Percentiles rank a stretch among this genome's conserved stretches.
Conservation (phyloP, 2,113 vertebrate genomes). For the Onychostruthus taczanowskii region DNA sequence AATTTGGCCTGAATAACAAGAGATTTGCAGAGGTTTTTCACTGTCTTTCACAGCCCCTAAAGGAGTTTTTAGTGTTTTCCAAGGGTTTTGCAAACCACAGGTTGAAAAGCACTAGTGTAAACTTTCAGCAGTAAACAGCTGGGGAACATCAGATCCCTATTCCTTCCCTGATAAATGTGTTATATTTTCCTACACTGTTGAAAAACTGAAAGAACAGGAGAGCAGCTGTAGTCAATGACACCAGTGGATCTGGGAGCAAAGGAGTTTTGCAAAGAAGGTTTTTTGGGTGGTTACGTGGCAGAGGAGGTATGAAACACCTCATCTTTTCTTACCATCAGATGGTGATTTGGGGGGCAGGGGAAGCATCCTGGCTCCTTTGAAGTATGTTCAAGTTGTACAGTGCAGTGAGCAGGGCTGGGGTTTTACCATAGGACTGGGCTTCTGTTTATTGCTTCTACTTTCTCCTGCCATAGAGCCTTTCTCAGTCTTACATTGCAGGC, state of each 20-base stretch:
- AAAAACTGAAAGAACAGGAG: neutral
- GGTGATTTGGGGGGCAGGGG: neutral
- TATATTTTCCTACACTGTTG: neutral
- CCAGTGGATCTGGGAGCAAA: neutral
- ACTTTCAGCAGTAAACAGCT: neutral
- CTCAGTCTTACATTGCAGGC: neutral
- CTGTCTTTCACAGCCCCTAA: neutral
- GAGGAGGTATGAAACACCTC: neutral
- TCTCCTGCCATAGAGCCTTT: neutral
- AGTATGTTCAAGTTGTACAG: neutral
- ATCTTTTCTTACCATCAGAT: neutral
- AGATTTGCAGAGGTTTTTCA: neutral
- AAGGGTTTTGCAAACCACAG: neutral
- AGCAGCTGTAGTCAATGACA: neutral
- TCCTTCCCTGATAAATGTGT: neutral
- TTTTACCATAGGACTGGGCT: neutral
- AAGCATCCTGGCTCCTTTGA: neutral
- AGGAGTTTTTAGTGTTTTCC: neutral
- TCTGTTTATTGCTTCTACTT: neutral
- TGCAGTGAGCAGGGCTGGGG: neutral
- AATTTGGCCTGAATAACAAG: neutral
- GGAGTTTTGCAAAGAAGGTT: neutral
- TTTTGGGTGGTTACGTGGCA: fast-evolving
- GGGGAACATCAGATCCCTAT: neutral
- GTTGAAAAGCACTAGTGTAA: conserved; percentile 1